Conservation (phyloP, 2,113 vertebrate genomes). For the Pedetes capensis region DNA sequence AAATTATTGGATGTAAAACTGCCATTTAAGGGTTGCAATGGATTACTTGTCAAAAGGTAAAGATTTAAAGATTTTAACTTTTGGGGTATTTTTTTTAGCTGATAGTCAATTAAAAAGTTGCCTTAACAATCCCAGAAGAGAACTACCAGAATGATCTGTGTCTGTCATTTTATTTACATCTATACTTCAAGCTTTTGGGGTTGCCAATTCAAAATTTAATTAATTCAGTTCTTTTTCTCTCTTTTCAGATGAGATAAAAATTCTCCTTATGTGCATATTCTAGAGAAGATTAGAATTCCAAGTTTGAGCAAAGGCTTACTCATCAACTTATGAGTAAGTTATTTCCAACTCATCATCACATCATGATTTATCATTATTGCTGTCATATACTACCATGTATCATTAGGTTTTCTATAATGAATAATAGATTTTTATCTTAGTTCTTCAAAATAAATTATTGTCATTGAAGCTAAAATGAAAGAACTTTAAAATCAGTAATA, state of each 20-base stretch:
- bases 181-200: not conserved
- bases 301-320: not conserved
- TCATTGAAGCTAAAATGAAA: not conserved
- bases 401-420: too few species aligned
- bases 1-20: not conserved
- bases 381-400: too few species aligned
- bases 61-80: not conserved
- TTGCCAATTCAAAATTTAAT: not conserved
- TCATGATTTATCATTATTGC: too few species aligned
- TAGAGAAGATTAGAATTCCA: not conserved
- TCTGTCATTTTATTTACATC: not conserved
- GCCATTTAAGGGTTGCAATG: not conserved
- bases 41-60: not conserved
- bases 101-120: not conserved
- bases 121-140: not conserved
- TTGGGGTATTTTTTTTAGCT: not conserved
- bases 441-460: not conserved
- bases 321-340: not conserved
- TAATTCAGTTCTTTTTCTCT: not conserved
- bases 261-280: not conserved
- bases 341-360: too few species aligned
- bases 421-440: not conserved
- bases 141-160: not conserved
- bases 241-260: not conserved
- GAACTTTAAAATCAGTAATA: not conserved